Base-by-base conservation (phyloP, 2,888 invertebrate species). In the Entomobrya multifasciata region DNA sequence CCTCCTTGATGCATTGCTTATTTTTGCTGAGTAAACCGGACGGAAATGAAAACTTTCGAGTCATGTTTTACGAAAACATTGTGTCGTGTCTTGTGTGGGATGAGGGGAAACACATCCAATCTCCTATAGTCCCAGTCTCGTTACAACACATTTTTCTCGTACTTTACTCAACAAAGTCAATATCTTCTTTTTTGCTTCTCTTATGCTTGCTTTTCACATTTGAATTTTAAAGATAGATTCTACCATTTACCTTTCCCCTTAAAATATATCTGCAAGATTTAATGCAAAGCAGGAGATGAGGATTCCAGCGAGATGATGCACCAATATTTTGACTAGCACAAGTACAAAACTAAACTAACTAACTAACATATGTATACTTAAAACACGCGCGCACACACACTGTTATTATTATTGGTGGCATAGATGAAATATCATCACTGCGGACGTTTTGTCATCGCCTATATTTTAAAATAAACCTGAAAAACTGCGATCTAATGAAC, bases 1-100 rank as follows among this genome's bases (percentile, higher is more conserved):
- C 72, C 60, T 81, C 72, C 81, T 62, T 83, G 74, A 83, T 83
- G 83, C 65, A 76, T 87, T 87, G 87, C 87, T 87, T 87, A 87
- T 78, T 83, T 87, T 77, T 72, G 72, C 74, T 80, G 83, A 78
- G 83, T 49, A 87, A 57, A 84, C 84, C 79, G 87, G 83, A 87
- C 67, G 87, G 84, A 74, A 83, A 79, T 79, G 87, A 83, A 87
- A 77, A 77, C 78, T 82, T 49, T 49, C n/a, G 15, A 81, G 81
- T 81, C 76, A 81, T 87, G 41, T 65, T 81, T 62, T 76, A 57
- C 44, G 49, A 67, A 77, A 78, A 82, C 52, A 78, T 74, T 74
- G 17, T 52, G 74, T n/a, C n/a, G n/a, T n/a, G n/a, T n/a, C n/a
- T 27, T 20, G 27, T 27, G 27, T 1, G 5, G 47, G 67, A 72